These are phyloP conservation scores for Tenthredo amoena DNA, from an alignment of 2,888 invertebrate genomes.

Conservation along the genomic window DNA sequence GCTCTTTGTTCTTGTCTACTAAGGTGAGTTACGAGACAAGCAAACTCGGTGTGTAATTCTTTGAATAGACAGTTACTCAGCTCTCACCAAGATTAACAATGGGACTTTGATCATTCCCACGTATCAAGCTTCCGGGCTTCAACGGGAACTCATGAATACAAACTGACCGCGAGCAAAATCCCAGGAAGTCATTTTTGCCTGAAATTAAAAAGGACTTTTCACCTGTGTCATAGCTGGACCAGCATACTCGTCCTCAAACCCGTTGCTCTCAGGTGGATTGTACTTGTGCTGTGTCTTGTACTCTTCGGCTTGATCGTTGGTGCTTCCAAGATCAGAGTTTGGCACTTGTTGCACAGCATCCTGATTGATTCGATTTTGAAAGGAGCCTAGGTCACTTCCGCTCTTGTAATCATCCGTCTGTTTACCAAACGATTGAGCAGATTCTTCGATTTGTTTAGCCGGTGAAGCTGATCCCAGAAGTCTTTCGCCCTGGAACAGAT, in stretches of 20 bases:
- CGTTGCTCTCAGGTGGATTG: slow-evolving; percentile 58
- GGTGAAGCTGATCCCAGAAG: background rate
- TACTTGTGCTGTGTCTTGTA: slow-evolving; percentile 64
- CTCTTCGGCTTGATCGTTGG: slow-evolving; percentile 54
- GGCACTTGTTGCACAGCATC: slow-evolving; percentile 26
- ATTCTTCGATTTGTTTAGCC: slow-evolving; percentile 54
- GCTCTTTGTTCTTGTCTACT: slow-evolving; percentile 16
- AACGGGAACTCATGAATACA: background rate
- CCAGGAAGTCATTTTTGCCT: background rate
- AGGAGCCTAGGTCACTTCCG: slow-evolving; percentile 54
- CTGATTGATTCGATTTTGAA: slow-evolving; percentile 48
- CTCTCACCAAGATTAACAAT: background rate
- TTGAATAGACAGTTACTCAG: background rate
- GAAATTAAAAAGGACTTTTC: slow-evolving; percentile 20
- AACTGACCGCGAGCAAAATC: background rate
- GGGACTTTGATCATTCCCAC: background rate
- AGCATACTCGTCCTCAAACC: slow-evolving; percentile 69
- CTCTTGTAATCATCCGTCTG: slow-evolving; percentile 34
- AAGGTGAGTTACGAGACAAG: background rate
- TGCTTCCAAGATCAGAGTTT: slow-evolving; percentile 41
- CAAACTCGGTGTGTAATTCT: background rate
- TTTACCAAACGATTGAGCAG: slow-evolving; percentile 51
- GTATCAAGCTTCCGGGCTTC: background rate
- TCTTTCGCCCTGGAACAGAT: background rate
- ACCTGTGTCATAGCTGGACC: slow-evolving; percentile 75